Evolutionary conservation across 2,888 invertebrate genomes (phyloP).

Genomic region (Bedellia somnulentella): DNA sequence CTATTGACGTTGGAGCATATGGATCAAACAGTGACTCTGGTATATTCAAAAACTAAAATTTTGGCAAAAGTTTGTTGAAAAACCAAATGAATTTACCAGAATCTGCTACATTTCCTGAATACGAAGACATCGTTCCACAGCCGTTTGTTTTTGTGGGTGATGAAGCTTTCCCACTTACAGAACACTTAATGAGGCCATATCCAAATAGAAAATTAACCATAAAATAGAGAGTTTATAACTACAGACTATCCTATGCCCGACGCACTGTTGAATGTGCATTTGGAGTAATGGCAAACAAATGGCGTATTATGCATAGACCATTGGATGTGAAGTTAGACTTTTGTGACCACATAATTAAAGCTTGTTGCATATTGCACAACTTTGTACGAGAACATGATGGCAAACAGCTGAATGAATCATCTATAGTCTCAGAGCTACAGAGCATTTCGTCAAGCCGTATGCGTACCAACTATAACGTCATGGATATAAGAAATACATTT

Average conservation of each 20-base stretch:
- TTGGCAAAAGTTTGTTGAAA: slow-evolving; percentile 11
- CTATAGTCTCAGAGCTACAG: too few species aligned
- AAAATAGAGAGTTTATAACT: slow-evolving; percentile 11
- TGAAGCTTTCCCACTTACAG: slow-evolving; percentile 15
- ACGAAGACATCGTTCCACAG: slow-evolving; percentile 7
- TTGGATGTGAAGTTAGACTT: slow-evolving; percentile 6
- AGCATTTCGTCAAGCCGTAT: too few species aligned
- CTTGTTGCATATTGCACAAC: slow-evolving; percentile 7
- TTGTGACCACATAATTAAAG: slow-evolving; percentile 4
- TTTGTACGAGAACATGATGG: slow-evolving; percentile 5
- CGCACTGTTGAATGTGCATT: slow-evolving; percentile 9
- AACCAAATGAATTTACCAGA: slow-evolving; percentile 12
- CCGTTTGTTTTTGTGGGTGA: slow-evolving; percentile 15
- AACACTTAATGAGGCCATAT: slow-evolving; percentile 13
- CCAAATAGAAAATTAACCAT: slow-evolving; percentile 7
- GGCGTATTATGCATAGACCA: slow-evolving; percentile 5
- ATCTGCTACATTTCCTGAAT: slow-evolving; percentile 11
- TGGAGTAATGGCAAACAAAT: slow-evolving; percentile 9
- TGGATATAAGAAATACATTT: too few species aligned
- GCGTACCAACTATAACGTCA: too few species aligned
- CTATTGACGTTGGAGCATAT: slow-evolving; percentile 14
- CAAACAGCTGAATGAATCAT: slow-evolving; percentile 3
- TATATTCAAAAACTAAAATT: slow-evolving; percentile 10
- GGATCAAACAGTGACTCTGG: slow-evolving; percentile 12
- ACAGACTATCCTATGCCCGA: slow-evolving; percentile 11